Conservation (phyloP, 2,797 vertebrate species). For the Phrynocephalus vlangalii region DNA sequence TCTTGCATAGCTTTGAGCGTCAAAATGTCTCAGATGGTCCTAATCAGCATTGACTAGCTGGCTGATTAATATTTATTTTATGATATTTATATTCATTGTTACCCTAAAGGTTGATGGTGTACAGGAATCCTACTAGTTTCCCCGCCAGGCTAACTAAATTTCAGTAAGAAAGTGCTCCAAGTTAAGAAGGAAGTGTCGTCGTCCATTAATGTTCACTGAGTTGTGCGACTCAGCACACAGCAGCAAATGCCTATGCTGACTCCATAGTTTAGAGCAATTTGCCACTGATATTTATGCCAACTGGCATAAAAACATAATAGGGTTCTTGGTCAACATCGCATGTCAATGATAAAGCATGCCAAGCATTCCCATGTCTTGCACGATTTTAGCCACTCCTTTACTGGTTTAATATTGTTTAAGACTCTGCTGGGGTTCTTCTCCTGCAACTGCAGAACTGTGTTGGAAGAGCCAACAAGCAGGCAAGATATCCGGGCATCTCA, state of each 20-base stretch:
- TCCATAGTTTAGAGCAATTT: too few relatives aligned
- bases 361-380: not conserved
- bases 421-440: not conserved
- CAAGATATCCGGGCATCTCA: not conserved
- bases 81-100: not conserved
- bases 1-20: too few relatives aligned
- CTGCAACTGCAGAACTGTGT: not conserved
- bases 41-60: not conserved
- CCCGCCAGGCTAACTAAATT: too few relatives aligned
- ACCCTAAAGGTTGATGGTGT: not conserved
- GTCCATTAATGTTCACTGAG: too few relatives aligned
- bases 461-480: not conserved
- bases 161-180: too few relatives aligned
- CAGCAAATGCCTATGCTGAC: too few relatives aligned
- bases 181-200: too few relatives aligned
- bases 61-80: not conserved
- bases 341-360: not conserved
- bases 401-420: not conserved
- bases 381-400: not conserved
- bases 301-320: too few relatives aligned
- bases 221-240: too few relatives aligned
- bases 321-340: not conserved
- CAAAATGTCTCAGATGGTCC: too few relatives aligned
- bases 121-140: too few relatives aligned
- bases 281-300: too few relatives aligned